Evolutionary conservation across 92 coral and sea anemone genomes (phyloP).

Genomic region (Meandrina meandrites): DNA sequence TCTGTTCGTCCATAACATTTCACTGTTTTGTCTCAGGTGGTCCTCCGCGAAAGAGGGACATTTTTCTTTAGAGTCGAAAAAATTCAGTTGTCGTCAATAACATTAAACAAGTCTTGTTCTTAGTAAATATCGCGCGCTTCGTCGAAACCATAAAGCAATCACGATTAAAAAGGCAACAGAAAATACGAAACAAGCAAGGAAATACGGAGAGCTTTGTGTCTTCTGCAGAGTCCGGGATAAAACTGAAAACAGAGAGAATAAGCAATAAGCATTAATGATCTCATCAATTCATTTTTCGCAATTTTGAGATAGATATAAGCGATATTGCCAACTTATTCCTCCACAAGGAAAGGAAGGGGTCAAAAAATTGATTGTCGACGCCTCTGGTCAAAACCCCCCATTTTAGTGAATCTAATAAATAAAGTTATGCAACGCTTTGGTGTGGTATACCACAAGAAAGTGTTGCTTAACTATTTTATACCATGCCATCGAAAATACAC

Average conservation of each 20-base stretch:
- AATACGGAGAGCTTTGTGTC: conserved; percentile 21
- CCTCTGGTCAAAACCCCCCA: no score
- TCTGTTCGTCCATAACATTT: no score
- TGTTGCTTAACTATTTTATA: no score
- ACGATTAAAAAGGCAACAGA: conserved; percentile 6
- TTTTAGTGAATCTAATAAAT: no score
- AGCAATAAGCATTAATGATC: neutral
- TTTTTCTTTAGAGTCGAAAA: no score
- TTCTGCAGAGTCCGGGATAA: conserved; percentile 4
- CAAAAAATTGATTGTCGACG: no score
- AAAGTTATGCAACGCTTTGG: no score
- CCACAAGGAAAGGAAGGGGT: neutral
- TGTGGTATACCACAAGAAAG: no score
- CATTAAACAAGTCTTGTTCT: neutral
- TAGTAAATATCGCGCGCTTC: conserved; percentile 6
- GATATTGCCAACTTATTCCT: neutral
- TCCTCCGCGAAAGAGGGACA: no score
- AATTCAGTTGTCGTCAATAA: no score
- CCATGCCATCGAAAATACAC: no score
- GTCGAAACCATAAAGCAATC: conserved; percentile 22
- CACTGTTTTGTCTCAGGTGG: no score
- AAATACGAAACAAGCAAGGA: conserved; percentile 20
- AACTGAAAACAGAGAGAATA: conserved; percentile 14
- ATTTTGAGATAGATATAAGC: neutral
- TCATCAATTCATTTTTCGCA: neutral